phyloP scores from a whole-genome alignment of 2,888 invertebrate species.

The Poecilobothrus nobilitatus region DNA sequence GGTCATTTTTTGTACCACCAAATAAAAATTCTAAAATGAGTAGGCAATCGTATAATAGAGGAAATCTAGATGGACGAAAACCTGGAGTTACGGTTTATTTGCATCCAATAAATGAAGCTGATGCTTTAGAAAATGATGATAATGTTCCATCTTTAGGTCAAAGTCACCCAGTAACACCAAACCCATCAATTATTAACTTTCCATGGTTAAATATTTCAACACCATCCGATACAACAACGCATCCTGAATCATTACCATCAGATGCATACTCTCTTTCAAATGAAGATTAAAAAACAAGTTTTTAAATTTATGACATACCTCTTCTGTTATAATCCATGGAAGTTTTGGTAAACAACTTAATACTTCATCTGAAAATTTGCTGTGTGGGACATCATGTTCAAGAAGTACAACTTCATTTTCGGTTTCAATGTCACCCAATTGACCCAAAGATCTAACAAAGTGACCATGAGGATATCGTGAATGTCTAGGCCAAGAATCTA shows the following conservation, averaged over 20 bases:
- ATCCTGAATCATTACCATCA: constrained; percentile 12
- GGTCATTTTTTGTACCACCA: too few species aligned
- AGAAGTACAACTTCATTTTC: constrained; percentile 94
- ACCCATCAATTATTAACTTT: constrained; percentile 16
- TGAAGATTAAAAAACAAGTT: background rate
- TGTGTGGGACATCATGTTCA: constrained; percentile 96
- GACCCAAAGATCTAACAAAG: constrained; percentile 87
- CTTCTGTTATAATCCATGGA: constrained; percentile 81
- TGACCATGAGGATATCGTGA: constrained; percentile 93
- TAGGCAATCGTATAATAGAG: constrained; percentile 8
- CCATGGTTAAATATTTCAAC: constrained; percentile 14
- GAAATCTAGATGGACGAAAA: background rate
- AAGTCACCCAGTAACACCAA: constrained; percentile 14
- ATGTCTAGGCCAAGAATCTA: constrained; percentile 92
- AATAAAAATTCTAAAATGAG: background rate
- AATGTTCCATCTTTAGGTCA: too few species aligned
- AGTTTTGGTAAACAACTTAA: constrained; percentile 80
- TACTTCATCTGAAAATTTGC: constrained; percentile 89
- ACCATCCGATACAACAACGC: constrained; percentile 14
- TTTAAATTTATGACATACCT: constrained; percentile 47
- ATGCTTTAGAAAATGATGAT: constrained; percentile 12
- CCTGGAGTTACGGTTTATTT: constrained; percentile 17
- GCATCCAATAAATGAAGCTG: constrained; percentile 16
- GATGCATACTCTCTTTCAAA: constrained; percentile 18
- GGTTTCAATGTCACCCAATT: constrained; percentile 85